Conservation (phyloP, 2,888 invertebrate species). For the Ecliptopera silaceata region DNA sequence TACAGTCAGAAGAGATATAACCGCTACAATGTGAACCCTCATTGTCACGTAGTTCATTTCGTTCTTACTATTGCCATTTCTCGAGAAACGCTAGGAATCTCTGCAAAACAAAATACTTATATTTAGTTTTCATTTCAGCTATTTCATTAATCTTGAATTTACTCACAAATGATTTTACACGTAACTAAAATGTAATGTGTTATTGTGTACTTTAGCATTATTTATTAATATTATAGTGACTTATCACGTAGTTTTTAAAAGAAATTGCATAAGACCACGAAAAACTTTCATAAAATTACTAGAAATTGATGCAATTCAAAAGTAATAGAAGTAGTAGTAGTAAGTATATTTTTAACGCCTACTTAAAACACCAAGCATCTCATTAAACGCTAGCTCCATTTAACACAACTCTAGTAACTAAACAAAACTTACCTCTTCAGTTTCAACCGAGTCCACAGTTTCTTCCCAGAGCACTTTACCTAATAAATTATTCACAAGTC, state of each 20-base stretch:
- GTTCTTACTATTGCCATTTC: slow-evolving; percentile 53
- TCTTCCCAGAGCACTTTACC: slow-evolving; percentile 27
- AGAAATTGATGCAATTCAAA: too few relatives aligned
- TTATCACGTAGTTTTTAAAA: too few relatives aligned
- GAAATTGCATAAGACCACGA: too few relatives aligned
- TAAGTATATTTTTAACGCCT: background rate
- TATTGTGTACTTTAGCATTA: too few relatives aligned
- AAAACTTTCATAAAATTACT: too few relatives aligned
- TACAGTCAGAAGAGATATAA: slow-evolving; percentile 47
- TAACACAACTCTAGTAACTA: slow-evolving; percentile 27
- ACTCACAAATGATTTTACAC: too few relatives aligned
- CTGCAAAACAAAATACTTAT: slow-evolving; percentile 40
- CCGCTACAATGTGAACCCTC: slow-evolving; percentile 41
- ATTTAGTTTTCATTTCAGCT: too few relatives aligned
- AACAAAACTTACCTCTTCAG: slow-evolving; percentile 40
- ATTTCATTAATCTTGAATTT: too few relatives aligned
- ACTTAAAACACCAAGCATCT: too few relatives aligned
- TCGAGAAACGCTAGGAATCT: slow-evolving; percentile 31
- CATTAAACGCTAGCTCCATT: slow-evolving; percentile 3
- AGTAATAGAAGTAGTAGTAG: too few relatives aligned
- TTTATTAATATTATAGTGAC: too few relatives aligned
- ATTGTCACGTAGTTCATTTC: slow-evolving; percentile 57
- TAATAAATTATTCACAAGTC: slow-evolving; percentile 32
- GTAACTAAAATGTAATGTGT: too few relatives aligned
- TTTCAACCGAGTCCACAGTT: slow-evolving; percentile 15